Evolutionary conservation across 2,888 invertebrate genomes (phyloP), one percentile per base, ranked within the genome.

Genomic region (Lumbricus terrestris): DNA sequence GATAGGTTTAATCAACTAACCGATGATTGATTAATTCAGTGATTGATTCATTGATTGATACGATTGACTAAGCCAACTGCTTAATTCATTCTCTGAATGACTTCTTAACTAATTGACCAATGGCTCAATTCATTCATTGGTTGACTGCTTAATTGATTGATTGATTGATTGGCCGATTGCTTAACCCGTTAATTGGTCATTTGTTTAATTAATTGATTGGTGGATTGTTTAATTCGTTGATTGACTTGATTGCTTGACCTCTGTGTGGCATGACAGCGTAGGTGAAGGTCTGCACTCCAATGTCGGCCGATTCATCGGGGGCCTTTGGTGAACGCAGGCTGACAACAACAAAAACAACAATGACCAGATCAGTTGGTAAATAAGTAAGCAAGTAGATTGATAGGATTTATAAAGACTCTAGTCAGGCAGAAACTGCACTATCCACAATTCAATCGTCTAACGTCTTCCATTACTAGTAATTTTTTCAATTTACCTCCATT

Each of bases 241-340:
- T 54, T 54, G 54, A 23, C 23, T 54, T 54, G 54, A 54, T 54
- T 23, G 29, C 34, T 89, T 33, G 15, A 92, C 92, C 92, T 34
- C 90, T 89, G 85, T 92, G 92, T 13, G 92, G 92, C 92, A 92
- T 92, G 34, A 91, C 88, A 82, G 91, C 92, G 40, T 96, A 96
- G 35, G 94, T 93, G 92, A 96, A 95, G 29, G 92, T 92, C 92
- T 96, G 96, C 0, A 90, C 91, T 83, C 94, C 94, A 94, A 95
- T 96, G 92, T 96, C 96, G 37, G 95, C 95, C n/a, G 93, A 93
- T 6, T 93, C 93, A 93, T 96, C 96, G 4, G 96, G 96, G 33
- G 94, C 93, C 93, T 96, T 96, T 0, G 96, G 95, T 0, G 96
- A 94, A 13, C 95, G 93, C 85, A 96, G 93, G 88, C 95, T 94